Percentiles rank a stretch among this genome's conserved stretches.
Evolutionary conservation across 2,888 invertebrate genomes (phyloP).

Genomic region (Matsumyia berberina): DNA sequence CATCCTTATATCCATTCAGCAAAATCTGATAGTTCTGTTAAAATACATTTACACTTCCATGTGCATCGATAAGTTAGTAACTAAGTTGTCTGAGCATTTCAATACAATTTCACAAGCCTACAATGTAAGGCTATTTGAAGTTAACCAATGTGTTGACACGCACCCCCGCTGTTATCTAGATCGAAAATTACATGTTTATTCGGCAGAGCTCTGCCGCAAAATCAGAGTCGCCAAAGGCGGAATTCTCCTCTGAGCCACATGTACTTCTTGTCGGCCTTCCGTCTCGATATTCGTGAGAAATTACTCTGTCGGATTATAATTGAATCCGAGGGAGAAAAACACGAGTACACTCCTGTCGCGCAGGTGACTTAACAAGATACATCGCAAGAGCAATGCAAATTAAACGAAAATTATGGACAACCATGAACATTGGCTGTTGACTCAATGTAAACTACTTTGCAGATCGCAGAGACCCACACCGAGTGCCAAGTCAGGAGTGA

Average conservation of each 20-base stretch:
- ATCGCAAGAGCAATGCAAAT: slow-evolving; percentile 45
- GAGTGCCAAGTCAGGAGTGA: slow-evolving; percentile 1
- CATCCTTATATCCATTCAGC: too few species aligned
- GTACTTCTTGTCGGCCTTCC: neutral
- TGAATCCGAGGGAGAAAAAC: slow-evolving; percentile 15
- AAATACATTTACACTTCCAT: too few species aligned
- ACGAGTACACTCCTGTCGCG: slow-evolving; percentile 10
- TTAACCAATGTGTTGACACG: slow-evolving; percentile 33
- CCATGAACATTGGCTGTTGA: slow-evolving; percentile 22
- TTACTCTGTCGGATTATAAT: slow-evolving; percentile 43
- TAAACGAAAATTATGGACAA: slow-evolving; percentile 59
- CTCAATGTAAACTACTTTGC: slow-evolving; percentile 19
- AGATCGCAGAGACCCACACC: neutral
- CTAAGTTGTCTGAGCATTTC: too few species aligned
- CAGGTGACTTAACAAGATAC: slow-evolving; percentile 43
- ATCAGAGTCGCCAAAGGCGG: neutral
- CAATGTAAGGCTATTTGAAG: neutral
- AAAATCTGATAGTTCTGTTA: too few species aligned
- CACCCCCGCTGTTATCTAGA: slow-evolving; percentile 35
- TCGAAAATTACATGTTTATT: slow-evolving; percentile 48
- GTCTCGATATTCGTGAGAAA: slow-evolving; percentile 47
- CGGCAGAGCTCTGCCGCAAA: slow-evolving; percentile 1
- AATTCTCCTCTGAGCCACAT: neutral
- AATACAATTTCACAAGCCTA: too few species aligned
- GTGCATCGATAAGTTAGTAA: too few species aligned